Percentiles rank a stretch among this genome's conserved stretches.
These are phyloP conservation scores for Drosophila asahinai DNA, from an alignment of 1,140 invertebrate species.

Conservation along the genomic window DNA sequence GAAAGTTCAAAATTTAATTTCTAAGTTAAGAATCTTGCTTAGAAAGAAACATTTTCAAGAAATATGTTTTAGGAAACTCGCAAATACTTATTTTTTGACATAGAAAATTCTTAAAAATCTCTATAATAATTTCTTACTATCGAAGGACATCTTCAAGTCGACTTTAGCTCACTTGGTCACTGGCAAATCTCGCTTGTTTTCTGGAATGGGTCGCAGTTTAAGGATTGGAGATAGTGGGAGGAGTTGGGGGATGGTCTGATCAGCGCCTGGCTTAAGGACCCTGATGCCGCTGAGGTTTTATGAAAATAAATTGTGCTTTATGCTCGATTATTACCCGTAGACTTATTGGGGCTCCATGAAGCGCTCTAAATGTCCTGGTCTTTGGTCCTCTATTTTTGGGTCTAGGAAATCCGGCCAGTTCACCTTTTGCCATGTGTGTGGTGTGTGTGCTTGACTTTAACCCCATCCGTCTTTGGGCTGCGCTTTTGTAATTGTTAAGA, in stretches of 20 bases:
- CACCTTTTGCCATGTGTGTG: constrained; percentile 11
- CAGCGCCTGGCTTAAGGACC: constrained; percentile 51
- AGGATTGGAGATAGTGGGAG: constrained; percentile 11
- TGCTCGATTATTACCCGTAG: constrained; percentile 84
- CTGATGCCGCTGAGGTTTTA: constrained; percentile 67
- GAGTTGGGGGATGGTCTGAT: constrained; percentile 47
- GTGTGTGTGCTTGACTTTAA: constrained; percentile 35
- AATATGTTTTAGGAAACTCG: too few relatives aligned
- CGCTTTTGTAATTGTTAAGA: constrained; percentile 82
- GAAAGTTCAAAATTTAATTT: too few relatives aligned
- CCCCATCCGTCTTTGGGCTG: constrained; percentile 42
- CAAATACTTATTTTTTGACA: background rate
- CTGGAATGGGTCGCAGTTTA: constrained; percentile 16
- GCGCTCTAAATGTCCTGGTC: constrained; percentile 70
- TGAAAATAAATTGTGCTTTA: constrained; percentile 84
- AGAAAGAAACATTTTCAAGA: too few relatives aligned
- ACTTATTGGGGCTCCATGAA: constrained; percentile 80
- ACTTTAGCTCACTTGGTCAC: background rate
- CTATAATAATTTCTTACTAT: background rate
- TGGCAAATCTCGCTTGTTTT: background rate
- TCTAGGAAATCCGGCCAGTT: constrained; percentile 26
- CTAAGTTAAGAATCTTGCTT: too few relatives aligned
- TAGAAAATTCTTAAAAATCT: background rate
- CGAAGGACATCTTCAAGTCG: constrained; percentile 11
- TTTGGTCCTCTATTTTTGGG: constrained; percentile 5